Evolutionary conservation across 2,797 vertebrate species (phyloP).

Genomic region (Leuciscus waleckii): DNA sequence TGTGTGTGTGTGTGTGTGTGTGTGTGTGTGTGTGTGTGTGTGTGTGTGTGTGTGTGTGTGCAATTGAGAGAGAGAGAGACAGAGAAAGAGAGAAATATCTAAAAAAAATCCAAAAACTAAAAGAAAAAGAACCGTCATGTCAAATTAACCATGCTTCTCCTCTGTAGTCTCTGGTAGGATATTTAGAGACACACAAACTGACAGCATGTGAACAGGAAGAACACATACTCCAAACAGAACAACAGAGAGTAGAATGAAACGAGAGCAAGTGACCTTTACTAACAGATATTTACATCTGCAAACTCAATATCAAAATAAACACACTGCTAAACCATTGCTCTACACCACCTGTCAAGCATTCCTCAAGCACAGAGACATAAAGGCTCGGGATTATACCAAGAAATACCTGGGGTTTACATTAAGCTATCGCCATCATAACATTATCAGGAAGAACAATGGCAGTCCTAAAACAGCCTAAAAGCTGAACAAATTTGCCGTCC

Average conservation of each 20-base stretch:
- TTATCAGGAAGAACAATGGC: slow-evolving; percentile 31
- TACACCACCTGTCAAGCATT: slow-evolving; percentile 44
- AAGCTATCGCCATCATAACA: not conserved
- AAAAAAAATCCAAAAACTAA: not conserved
- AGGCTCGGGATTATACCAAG: slow-evolving; percentile 42
- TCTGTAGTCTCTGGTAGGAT: slow-evolving; percentile 3
- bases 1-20: too few species aligned
- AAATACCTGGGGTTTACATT: slow-evolving; percentile 40
- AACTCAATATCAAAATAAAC: slow-evolving; percentile 3
- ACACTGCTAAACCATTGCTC: not conserved
- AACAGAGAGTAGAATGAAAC: slow-evolving; percentile 32
- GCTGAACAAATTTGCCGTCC: slow-evolving; percentile 14
- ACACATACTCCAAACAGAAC: slow-evolving; percentile 37
- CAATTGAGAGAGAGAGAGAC: too few species aligned
- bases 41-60: too few species aligned
- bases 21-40: too few species aligned
- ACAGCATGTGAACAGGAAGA: slow-evolving; percentile 7
- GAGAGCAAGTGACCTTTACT: slow-evolving; percentile 14
- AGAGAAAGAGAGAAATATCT: not conserved
- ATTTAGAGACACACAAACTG: slow-evolving; percentile 41
- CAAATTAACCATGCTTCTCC: not conserved
- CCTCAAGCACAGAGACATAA: slow-evolving; percentile 28
- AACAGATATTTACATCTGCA: slow-evolving; percentile 30
- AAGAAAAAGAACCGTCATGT: not conserved
- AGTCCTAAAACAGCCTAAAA: slow-evolving; percentile 13